A percentile compares a stretch with the other conserved stretches of the same genome.
Conservation (phyloP, 2,797 vertebrate genomes). For the Malurus leucopterus region DNA sequence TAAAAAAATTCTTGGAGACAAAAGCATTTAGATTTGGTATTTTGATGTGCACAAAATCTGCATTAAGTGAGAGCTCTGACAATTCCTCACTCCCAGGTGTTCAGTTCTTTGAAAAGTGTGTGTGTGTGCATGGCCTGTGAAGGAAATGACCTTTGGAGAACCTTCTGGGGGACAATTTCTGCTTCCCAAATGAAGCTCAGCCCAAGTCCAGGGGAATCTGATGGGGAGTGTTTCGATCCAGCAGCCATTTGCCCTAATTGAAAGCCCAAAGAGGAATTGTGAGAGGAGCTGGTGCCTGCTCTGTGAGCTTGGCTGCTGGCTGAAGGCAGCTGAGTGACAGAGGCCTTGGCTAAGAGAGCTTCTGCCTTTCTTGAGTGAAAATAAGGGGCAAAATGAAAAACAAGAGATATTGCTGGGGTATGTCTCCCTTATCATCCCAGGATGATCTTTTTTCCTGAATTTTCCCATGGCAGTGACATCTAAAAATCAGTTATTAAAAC, state of each 20-base stretch:
- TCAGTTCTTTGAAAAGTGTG: neutral
- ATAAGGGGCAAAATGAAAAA: neutral
- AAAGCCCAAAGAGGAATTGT: neutral
- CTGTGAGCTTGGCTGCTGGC: neutral
- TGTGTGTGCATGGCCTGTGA: neutral
- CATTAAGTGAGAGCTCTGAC: neutral
- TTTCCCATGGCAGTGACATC: neutral
- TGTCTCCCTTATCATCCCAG: neutral
- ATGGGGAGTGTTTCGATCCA: neutral
- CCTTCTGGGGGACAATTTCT: neutral
- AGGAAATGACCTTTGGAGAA: neutral
- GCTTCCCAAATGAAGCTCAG: neutral
- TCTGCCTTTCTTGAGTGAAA: neutral
- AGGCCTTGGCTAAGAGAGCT: neutral
- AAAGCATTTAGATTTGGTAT: neutral
- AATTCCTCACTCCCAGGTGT: neutral
- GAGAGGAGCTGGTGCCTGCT: neutral
- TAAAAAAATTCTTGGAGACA: neutral
- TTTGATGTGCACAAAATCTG: neutral
- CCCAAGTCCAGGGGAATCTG: neutral
- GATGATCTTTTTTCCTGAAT: neutral
- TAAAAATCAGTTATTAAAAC: neutral
- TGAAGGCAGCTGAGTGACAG: neutral
- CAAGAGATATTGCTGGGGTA: accelerated
- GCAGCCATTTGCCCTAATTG: neutral